These are phyloP conservation scores for Cyprinodon brontotheroides DNA, from an alignment of 2,113 vertebrate genomes.

Conservation along the genomic window DNA sequence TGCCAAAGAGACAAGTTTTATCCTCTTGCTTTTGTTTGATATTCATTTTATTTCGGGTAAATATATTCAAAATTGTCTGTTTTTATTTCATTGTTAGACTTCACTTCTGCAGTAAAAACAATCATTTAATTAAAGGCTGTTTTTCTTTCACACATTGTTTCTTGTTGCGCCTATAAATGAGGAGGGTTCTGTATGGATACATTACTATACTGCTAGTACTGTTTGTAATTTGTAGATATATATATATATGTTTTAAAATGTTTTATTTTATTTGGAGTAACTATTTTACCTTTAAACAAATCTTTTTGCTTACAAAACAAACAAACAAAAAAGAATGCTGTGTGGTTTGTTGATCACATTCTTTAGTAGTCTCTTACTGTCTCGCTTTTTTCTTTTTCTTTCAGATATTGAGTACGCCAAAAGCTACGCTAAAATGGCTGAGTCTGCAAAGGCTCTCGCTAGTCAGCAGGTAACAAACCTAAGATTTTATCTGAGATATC, in stretches of 20 bases:
- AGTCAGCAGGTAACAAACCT: slow-evolving; percentile 84
- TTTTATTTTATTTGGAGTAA: background rate
- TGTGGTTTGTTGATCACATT: background rate
- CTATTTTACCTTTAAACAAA: no score
- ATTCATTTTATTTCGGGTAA: no score
- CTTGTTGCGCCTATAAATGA: no score
- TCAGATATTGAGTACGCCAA: slow-evolving; percentile 93
- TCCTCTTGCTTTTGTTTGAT: background rate
- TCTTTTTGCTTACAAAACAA: no score
- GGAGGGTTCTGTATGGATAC: no score
- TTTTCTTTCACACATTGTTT: no score
- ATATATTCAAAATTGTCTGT: no score
- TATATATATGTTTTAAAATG: background rate
- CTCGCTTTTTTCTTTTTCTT: slow-evolving; percentile 22
- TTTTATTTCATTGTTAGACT: background rate
- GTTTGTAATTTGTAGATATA: background rate
- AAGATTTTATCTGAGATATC: background rate
- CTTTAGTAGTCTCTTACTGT: background rate
- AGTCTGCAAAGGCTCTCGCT: slow-evolving; percentile 87
- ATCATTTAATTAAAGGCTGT: no score
- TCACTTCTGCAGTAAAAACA: background rate
- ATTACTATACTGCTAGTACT: background rate
- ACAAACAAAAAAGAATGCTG: background rate
- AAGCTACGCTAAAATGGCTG: slow-evolving; percentile 91
- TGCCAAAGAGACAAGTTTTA: no score